Percentiles rank a stretch among this genome's conserved stretches.
Evolutionary conservation across 2,113 vertebrate genomes (phyloP).

Genomic region (Gymnobelideus leadbeateri): DNA sequence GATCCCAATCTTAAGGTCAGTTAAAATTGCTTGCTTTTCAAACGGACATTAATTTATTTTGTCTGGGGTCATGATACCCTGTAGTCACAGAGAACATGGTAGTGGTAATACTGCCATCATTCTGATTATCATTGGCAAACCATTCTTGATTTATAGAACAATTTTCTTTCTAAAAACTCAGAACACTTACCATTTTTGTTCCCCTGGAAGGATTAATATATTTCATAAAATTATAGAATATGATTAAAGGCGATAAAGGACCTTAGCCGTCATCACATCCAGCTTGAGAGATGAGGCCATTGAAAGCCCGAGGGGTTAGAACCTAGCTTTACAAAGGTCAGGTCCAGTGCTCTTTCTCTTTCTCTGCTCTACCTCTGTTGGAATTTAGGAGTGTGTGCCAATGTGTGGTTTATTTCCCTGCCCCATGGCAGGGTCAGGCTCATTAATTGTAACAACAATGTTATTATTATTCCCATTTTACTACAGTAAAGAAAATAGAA

Average conservation of each 20-base stretch:
- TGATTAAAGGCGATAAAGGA: background rate
- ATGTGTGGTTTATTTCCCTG: constrained; percentile 11
- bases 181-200: background rate
- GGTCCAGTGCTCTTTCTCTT: background rate
- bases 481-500: constrained; percentile 7
- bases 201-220: background rate
- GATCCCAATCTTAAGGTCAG: background rate
- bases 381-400: constrained; percentile 13
- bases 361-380: background rate
- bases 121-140: constrained; percentile 4
- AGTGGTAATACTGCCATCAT: background rate
- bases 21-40: background rate
- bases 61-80: constrained; percentile 8
- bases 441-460: background rate
- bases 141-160: background rate
- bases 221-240: background rate
- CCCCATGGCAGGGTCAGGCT: background rate
- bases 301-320: background rate
- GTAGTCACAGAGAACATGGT: background rate
- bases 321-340: background rate
- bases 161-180: background rate
- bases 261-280: background rate
- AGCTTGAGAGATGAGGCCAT: background rate
- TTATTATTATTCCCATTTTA: background rate
- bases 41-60: background rate